Percentiles rank a stretch among this genome's conserved stretches.
phyloP scores from a whole-genome alignment of 2,888 invertebrate genomes.

The Pheosia tremula region DNA sequence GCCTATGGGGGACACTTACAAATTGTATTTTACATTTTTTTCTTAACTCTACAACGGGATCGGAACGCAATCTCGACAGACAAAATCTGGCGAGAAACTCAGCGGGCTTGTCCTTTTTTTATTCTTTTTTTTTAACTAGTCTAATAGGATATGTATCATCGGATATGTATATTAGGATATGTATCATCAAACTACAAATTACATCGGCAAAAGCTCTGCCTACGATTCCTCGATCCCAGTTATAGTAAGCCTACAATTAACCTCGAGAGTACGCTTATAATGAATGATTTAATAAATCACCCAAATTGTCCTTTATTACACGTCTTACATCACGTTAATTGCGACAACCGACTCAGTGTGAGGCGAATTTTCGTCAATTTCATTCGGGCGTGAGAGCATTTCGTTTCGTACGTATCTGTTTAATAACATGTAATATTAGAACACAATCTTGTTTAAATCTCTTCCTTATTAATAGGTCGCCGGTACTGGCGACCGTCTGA shows the following conservation, averaged over 20 bases:
- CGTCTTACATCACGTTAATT: conserved; percentile 80
- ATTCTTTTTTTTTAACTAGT: too few relatives aligned
- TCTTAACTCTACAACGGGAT: too few relatives aligned
- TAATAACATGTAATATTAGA: conserved; percentile 29
- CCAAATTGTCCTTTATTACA: conserved; percentile 75
- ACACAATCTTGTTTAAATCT: neutral
- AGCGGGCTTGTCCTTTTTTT: too few relatives aligned
- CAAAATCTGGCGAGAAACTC: too few relatives aligned
- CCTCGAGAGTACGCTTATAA: conserved; percentile 60
- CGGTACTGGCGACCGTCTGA: neutral
- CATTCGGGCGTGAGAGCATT: conserved; percentile 34
- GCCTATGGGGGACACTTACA: too few relatives aligned
- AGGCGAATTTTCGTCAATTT: conserved; percentile 60
- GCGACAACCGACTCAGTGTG: conserved; percentile 58
- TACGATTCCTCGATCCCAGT: conserved; percentile 45
- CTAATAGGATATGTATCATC: too few relatives aligned
- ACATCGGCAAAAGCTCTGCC: conserved; percentile 20
- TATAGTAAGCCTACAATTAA: conserved; percentile 71
- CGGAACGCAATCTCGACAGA: too few relatives aligned
- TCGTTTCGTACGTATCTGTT: conserved; percentile 26
- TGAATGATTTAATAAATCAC: conserved; percentile 78
- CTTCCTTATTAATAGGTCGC: neutral
- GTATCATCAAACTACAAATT: conserved; percentile 26
- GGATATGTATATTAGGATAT: too few relatives aligned
- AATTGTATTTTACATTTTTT: too few relatives aligned